These are phyloP conservation scores for Lasioglossum leucozonium DNA, from an alignment of 2,888 invertebrate species.

Conservation along the genomic window DNA sequence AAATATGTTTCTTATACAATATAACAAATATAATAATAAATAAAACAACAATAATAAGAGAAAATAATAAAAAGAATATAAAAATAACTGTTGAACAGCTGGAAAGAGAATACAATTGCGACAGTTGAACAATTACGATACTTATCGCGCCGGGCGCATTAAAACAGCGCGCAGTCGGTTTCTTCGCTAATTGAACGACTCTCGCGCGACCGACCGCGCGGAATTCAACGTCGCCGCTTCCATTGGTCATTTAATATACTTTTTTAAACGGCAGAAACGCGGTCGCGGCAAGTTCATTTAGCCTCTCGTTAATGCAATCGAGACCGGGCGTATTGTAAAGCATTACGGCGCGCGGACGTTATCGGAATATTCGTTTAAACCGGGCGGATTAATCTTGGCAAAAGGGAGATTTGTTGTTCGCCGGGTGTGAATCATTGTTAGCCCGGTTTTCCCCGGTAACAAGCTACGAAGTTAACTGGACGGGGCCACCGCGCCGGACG, in stretches of 20 bases:
- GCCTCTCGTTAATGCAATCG: conserved; percentile 32
- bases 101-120: not conserved
- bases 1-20: not conserved
- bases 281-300: conserved; percentile 20
- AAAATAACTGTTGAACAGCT: not conserved
- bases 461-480: conserved; percentile 23
- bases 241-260: conserved; percentile 15
- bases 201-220: not conserved
- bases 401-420: conserved; percentile 19
- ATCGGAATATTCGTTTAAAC: conserved; percentile 38
- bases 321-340: conserved; percentile 9
- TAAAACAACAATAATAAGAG: no score
- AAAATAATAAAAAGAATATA: no score
- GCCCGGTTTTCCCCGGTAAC: conserved; percentile 10
- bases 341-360: conserved; percentile 3
- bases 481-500: not conserved
- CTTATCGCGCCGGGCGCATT: not conserved
- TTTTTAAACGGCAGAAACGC: not conserved
- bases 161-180: not conserved
- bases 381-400: conserved; percentile 32
- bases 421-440: conserved; percentile 25
- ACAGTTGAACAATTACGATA: not conserved
- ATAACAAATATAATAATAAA: no score
- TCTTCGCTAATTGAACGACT: not conserved
- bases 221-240: not conserved